Percentiles rank a stretch among this genome's conserved stretches.
Conservation (phyloP, 2,113 vertebrate species). For the Pollimyrus isidori region DNA sequence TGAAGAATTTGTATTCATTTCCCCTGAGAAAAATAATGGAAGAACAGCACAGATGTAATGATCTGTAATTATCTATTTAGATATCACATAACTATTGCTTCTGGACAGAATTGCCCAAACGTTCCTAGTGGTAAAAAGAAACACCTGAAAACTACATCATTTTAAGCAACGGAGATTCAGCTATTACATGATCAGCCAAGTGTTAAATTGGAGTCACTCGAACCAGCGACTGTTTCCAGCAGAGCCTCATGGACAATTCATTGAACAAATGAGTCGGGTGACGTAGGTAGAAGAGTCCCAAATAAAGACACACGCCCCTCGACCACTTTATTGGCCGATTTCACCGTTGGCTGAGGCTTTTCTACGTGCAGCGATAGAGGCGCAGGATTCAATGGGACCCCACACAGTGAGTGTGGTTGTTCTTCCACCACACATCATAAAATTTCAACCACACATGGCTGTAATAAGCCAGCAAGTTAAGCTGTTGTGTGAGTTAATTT, state of each 20-base stretch:
- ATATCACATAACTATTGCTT: neutral
- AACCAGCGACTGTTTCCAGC: neutral
- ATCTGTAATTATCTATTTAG: neutral
- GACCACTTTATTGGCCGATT: constrained; percentile 14
- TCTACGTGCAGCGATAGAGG: constrained; percentile 27
- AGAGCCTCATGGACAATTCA: neutral
- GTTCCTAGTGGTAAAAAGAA: neutral
- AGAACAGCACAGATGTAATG: neutral
- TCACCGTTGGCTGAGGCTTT: constrained; percentile 8
- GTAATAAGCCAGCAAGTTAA: constrained; percentile 68
- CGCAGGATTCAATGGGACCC: constrained; percentile 56
- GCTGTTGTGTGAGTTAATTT: constrained; percentile 44
- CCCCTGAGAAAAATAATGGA: neutral
- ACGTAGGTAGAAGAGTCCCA: constrained; percentile 3
- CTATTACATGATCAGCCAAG: neutral
- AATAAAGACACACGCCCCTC: neutral
- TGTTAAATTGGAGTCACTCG: neutral
- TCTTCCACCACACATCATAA: constrained; percentile 55
- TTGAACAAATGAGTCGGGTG: neutral
- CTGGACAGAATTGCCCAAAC: neutral
- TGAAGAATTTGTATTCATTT: neutral
- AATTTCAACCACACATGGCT: constrained; percentile 59
- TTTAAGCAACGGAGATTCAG: neutral
- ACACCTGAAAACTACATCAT: neutral
- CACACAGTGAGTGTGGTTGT: constrained; percentile 55